Evolutionary conservation across 2,797 vertebrate species (phyloP).

Genomic region (Betta splendens): DNA sequence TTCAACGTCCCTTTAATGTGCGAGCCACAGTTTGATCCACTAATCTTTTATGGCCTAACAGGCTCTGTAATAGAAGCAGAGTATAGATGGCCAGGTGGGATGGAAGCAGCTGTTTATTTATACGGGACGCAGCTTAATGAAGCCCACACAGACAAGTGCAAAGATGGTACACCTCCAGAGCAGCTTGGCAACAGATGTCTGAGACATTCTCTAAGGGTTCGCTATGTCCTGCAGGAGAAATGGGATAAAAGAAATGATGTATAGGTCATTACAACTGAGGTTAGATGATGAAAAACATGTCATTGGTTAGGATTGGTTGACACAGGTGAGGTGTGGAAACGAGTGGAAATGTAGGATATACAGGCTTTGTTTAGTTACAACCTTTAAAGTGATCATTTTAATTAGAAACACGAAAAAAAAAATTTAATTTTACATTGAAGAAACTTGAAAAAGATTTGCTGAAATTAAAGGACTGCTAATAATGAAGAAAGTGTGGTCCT

Average conservation of each 20-base stretch:
- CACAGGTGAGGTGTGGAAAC: slow-evolving; percentile 19
- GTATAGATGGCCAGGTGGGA: slow-evolving; percentile 45
- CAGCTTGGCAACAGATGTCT: slow-evolving; percentile 81
- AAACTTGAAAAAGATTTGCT: no score
- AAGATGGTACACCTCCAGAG: slow-evolving; percentile 78
- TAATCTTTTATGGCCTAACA: slow-evolving; percentile 50
- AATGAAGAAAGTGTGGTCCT: no score
- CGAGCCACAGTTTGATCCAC: slow-evolving; percentile 36
- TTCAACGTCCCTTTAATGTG: slow-evolving; percentile 33
- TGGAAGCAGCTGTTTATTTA: slow-evolving; percentile 63
- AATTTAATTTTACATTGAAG: no score
- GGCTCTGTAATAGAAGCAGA: slow-evolving; percentile 40
- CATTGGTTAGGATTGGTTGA: not conserved
- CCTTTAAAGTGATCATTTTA: no score
- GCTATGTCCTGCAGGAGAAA: slow-evolving; percentile 29
- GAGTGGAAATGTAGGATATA: no score
- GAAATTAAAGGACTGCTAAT: no score
- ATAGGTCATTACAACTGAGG: slow-evolving; percentile 25
- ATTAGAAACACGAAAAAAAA: no score
- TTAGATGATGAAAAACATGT: slow-evolving; percentile 4
- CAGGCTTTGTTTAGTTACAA: no score
- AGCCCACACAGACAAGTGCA: slow-evolving; percentile 37
- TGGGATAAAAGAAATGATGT: slow-evolving; percentile 23
- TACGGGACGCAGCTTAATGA: slow-evolving; percentile 76
- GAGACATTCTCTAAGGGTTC: slow-evolving; percentile 76